Percentiles rank a stretch among this genome's conserved stretches.
These are phyloP conservation scores for Torymus texanus DNA, from an alignment of 2,888 invertebrate genomes.

Conservation along the genomic window DNA sequence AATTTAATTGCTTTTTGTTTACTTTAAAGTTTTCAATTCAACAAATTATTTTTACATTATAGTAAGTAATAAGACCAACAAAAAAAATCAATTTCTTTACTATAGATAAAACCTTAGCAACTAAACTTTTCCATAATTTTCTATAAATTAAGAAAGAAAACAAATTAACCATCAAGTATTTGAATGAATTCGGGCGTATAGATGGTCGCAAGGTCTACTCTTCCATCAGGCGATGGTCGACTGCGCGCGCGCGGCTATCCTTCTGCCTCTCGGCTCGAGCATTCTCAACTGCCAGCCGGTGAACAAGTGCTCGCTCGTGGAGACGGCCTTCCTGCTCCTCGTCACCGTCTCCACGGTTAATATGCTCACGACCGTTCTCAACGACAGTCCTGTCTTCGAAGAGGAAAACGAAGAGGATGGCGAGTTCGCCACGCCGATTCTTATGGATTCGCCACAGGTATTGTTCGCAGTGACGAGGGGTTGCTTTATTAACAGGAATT, in stretches of 20 bases:
- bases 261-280: constrained; percentile 86
- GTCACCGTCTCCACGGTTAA: constrained; percentile 94
- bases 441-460: constrained; percentile 89
- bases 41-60: too few relatives aligned
- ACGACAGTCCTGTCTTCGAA: constrained; percentile 90
- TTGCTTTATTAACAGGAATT: too few relatives aligned
- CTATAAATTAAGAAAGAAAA: too few relatives aligned
- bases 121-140: too few relatives aligned
- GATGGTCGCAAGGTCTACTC: constrained; percentile 90
- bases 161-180: not conserved
- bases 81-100: too few relatives aligned
- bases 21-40: too few relatives aligned
- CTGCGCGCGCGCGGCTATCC: constrained; percentile 87
- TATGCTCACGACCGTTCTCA: constrained; percentile 90
- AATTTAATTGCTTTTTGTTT: too few relatives aligned
- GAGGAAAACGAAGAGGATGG: constrained; percentile 84
- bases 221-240: constrained; percentile 91
- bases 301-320: constrained; percentile 90
- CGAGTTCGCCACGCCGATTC: constrained; percentile 82
- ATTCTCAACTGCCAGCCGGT: constrained; percentile 89
- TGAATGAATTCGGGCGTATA: constrained; percentile 59
- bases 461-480: not conserved
- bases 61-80: too few relatives aligned
- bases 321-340: constrained; percentile 90
- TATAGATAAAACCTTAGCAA: too few relatives aligned